These are phyloP conservation scores for Diprion similis DNA, from an alignment of 1,140 invertebrate genomes.

Conservation along the genomic window DNA sequence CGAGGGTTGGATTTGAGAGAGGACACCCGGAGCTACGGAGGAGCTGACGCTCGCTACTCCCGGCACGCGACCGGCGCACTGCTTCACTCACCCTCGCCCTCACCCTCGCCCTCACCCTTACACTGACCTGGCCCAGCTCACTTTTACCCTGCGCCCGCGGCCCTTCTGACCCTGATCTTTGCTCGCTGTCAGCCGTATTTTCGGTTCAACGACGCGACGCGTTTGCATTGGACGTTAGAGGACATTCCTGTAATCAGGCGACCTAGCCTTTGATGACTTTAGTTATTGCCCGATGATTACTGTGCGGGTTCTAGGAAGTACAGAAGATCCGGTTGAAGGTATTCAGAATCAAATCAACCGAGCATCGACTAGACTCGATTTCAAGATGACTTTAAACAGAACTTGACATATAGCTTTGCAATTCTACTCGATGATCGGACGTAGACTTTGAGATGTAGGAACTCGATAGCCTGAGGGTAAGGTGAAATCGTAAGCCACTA, in stretches of 20 bases:
- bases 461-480: too few species aligned
- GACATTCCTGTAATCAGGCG: not conserved
- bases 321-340: too few species aligned
- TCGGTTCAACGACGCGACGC: not conserved
- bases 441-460: too few species aligned
- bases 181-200: not conserved
- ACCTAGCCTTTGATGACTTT: too few species aligned
- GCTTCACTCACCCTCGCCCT: conserved; percentile 19
- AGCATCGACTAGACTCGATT: too few species aligned
- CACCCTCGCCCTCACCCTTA: conserved; percentile 11
- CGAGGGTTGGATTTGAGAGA: conserved; percentile 7
- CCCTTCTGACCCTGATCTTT: conserved; percentile 1
- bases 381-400: too few species aligned
- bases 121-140: conserved; percentile 22
- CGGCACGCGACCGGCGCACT: conserved; percentile 35
- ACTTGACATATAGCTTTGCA: too few species aligned
- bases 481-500: too few species aligned
- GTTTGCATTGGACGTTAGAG: not conserved
- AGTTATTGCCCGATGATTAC: too few species aligned
- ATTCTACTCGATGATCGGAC: too few species aligned
- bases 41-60: conserved; percentile 23
- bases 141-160: not conserved
- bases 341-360: too few species aligned
- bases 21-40: conserved; percentile 28
- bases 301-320: too few species aligned